phyloP scores from a whole-genome alignment of 2,888 invertebrate species.

The Anticlea derivata region DNA sequence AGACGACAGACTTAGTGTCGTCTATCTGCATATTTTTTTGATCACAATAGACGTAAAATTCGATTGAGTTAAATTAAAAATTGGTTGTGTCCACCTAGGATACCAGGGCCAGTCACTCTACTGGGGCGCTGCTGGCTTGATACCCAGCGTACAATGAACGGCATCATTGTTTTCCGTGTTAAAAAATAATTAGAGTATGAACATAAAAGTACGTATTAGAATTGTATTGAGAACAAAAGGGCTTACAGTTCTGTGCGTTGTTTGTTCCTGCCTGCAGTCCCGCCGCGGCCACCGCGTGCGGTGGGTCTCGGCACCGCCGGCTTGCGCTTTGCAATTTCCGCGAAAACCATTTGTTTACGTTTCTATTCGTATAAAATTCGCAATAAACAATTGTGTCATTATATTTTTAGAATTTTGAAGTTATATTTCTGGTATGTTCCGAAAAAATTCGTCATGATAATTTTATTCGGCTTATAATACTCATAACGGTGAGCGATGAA shows the following conservation, averaged over 20 bases:
- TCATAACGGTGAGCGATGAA: too few species aligned
- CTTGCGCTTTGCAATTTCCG: constrained; percentile 16
- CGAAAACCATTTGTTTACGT: constrained; percentile 19
- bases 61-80: too few species aligned
- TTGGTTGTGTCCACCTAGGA: too few species aligned
- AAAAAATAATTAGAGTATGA: constrained; percentile 7
- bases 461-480: too few species aligned
- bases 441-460: neutral
- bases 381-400: neutral
- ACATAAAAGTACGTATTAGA: neutral
- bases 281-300: constrained; percentile 77
- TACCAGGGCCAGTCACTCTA: too few species aligned
- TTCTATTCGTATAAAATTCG: neutral
- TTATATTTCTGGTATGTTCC: too few species aligned
- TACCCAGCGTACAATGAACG: too few species aligned
- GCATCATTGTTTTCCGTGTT: neutral
- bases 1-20: too few species aligned
- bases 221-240: constrained; percentile 5
- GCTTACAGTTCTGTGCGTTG: neutral
- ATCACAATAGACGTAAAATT: too few species aligned
- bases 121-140: too few species aligned
- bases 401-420: neutral
- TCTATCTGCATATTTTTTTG: too few species aligned
- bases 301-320: constrained; percentile 53
- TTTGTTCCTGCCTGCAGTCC: constrained; percentile 63